Base-by-base conservation (phyloP, 2,888 invertebrate species). In the Idaea straminata region DNA sequence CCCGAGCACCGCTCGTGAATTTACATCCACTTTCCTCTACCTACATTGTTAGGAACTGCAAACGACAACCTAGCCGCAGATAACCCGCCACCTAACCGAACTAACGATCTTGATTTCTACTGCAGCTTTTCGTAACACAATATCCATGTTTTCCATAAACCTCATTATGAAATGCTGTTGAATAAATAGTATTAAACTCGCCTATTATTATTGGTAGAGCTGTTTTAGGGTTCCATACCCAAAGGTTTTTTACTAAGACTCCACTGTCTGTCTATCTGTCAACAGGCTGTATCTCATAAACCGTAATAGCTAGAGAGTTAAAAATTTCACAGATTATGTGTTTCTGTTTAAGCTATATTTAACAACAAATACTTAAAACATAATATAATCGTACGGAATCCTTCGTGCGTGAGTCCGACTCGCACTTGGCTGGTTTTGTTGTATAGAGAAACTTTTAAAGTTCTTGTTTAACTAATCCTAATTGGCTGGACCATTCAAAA, bases 1-100 rank as follows among this genome's bases (percentile, higher is more conserved):
- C 91, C 87, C 87, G 83, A 77, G 74, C 73, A 74, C 72, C 77
- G 77, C 76, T 86, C 81, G 88, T 86, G 78, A 87, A 88, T 83
- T 84, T 81, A 81, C 79, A 76, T 80, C 78, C 72, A 74, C 77
- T 80, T 75, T 77, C 70, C 72, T 75, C 70, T 69, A 68, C 68
- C 65, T 73, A 81, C 77, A 79, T 77, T 79, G 79, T 81, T 77
- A 75, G 73, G 73, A 75, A 77, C 75, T 72, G 63, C 74, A 75
- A 77, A 74, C 72, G 68, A 74, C 67, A 73, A 72, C 74, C 65
- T 64, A 63, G 61, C 35, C 66, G 63, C 66, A 71, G 62, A 63
- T 25, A 57, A 59, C 16, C 13, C 15, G 13, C 7, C 59, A 35
- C 34, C 34, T 6, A 25, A 16, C 59, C 34, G 2, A 16, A 59